Evolutionary conservation across 2,113 vertebrate species (phyloP), one percentile per base, ranked within the genome.

Genomic region (Syngnathus scovelli): DNA sequence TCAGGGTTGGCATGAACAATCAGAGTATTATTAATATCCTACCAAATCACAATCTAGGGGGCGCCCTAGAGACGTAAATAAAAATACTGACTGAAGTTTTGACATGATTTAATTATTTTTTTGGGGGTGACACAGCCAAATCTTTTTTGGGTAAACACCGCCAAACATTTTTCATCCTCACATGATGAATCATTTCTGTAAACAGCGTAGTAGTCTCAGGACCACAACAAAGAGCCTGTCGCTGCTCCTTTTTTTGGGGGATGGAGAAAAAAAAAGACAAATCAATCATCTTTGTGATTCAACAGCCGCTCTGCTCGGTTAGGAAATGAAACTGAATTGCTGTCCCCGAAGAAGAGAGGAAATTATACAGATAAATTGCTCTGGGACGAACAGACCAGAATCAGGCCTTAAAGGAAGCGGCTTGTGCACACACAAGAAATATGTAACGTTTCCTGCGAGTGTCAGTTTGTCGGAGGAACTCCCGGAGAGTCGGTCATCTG

Each of bases 281-380:
- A 61, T 62, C 60, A 63, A 70, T 78, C 66, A 64, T 62, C 46
- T 64, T 44, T 52, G 62, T 15, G 36, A 66, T 66, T 66, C 48
- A 70, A 78, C 69, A 36, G 13, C 23, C 1, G 66, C 67, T 69
- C 37, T 0, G 18, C 39, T 70, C 60, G 64, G 49, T 79, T 83
- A 72, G 70, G 71, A 82, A 83, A 79, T 68, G 43, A 68, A 62
- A 54, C 61, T 62, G 75, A 70, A 74, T 60, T 69, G 58, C 52
- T 59, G 67, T 80, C 72, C 74, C 66, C 33, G 68, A 80, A 74
- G 77, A 77, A 66, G 70, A 69, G 59, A 56, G 67, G 60, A 78
- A 86, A 87, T 81, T 68, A 75, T 56, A 82, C 72, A 61, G 76
- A 78, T 82, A 82, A 80, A 79, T 58, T 82, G 75, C 69, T 79